Conservation (phyloP, 2,888 invertebrate genomes). For the Quadroppia sp. region DNA sequence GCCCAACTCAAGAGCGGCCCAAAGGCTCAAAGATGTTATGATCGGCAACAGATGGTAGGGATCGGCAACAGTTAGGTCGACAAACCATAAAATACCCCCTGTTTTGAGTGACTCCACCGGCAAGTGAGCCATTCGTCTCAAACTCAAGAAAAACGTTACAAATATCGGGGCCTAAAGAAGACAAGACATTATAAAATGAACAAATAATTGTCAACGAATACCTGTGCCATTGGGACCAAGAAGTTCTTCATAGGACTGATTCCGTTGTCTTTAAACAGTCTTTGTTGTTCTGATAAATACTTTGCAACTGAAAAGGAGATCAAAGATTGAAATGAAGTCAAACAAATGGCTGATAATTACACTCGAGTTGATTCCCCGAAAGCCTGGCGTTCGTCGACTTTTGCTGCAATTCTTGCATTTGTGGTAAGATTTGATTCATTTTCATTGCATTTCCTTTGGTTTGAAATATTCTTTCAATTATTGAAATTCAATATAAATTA, state of each 20-base stretch:
- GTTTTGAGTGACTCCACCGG: slow-evolving; percentile 83
- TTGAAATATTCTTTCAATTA: not conserved
- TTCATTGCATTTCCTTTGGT: slow-evolving; percentile 62
- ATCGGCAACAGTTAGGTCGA: slow-evolving; percentile 83
- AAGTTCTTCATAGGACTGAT: slow-evolving; percentile 75
- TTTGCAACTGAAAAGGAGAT: slow-evolving; percentile 51
- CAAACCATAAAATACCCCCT: slow-evolving; percentile 90
- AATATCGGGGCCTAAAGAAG: slow-evolving; percentile 65
- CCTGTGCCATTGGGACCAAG: slow-evolving; percentile 56
- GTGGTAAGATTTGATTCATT: slow-evolving; percentile 80
- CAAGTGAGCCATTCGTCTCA: slow-evolving; percentile 79
- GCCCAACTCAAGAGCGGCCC: slow-evolving; percentile 69
- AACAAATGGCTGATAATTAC: slow-evolving; percentile 52
- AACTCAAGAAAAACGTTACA: slow-evolving; percentile 81
- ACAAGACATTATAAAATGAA: slow-evolving; percentile 1
- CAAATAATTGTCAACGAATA: not conserved
- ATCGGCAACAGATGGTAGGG: slow-evolving; percentile 81
- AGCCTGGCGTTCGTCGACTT: slow-evolving; percentile 82
- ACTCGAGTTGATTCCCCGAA: slow-evolving; percentile 72
- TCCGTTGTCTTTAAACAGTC: slow-evolving; percentile 75
- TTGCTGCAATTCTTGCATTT: slow-evolving; percentile 71
- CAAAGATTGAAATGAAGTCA: not conserved
- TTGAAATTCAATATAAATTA: not conserved
- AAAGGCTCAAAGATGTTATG: slow-evolving; percentile 75
- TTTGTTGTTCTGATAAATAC: slow-evolving; percentile 70